Base-by-base conservation (phyloP, 1,140 invertebrate genomes). In the Ruditapes philippinarum region DNA sequence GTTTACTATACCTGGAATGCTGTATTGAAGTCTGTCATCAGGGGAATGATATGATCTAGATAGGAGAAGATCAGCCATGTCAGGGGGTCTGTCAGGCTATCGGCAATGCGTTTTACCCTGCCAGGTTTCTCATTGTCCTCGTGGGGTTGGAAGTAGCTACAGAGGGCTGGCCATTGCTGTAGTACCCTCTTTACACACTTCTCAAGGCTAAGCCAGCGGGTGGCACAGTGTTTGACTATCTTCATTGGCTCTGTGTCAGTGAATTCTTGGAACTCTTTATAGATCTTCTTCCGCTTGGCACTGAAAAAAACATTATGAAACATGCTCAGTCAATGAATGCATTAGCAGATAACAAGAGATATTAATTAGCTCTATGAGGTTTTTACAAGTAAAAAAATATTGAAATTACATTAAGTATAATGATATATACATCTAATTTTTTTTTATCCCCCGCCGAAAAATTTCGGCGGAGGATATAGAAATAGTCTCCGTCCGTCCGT, bases 241-340 rank as follows among this genome's bases (percentile, higher is more conserved):
- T 91, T 89, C 25, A 74, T 45, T 22, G 88, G 65, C 0, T 92
- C 83, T 31, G 84, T 87, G 57, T 91, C 84, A 1, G 84, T 88
- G 25, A 92, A 92, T 2, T 88, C 89, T 33, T 76, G 45, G 60
- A 90, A 92, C 12, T 89, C 83, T 19, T 90, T 91, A 60, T 88
- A 91, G 12, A 68, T 19, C 31, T 88, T 73, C 22, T 88, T 73
- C 28, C 82, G 51, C 28, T 91, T 90, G 14, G 89, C 60, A 81
- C 90, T 92, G 60, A 57, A 83, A 68, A 45, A n/a, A n/a, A n/a
- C n/a, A n/a, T n/a, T n/a, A n/a, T n/a, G n/a, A n/a, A n/a, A n/a
- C n/a, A n/a, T n/a, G n/a, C n/a, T n/a, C n/a, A n/a, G n/a, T n/a
- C n/a, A n/a, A n/a, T n/a, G n/a, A n/a, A n/a, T n/a, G n/a, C n/a